phyloP scores from a whole-genome alignment of 1,140 invertebrate species.

The Fopius arisanus region DNA sequence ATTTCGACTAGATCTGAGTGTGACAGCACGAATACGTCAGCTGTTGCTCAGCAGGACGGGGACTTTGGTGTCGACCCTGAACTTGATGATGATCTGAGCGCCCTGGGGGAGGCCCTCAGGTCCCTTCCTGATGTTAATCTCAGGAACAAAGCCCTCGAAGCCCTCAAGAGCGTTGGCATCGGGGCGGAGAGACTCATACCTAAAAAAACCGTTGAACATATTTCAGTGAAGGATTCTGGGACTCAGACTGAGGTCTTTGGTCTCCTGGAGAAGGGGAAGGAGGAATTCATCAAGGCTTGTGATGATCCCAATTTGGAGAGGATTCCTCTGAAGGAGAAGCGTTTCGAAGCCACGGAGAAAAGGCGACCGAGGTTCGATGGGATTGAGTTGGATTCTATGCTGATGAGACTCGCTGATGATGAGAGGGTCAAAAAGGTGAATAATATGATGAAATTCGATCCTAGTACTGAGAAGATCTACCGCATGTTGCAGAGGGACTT shows the following conservation, averaged over 20 bases:
- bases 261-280: not conserved
- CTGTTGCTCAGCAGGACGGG: not conserved
- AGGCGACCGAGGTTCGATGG: not conserved
- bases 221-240: constrained; percentile 27
- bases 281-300: not conserved
- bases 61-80: not conserved
- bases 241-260: constrained; percentile 31
- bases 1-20: not conserved
- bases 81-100: constrained; percentile 22
- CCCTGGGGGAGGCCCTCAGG: constrained; percentile 29
- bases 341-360: not conserved
- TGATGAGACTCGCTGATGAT: constrained; percentile 6
- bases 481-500: constrained; percentile 27
- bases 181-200: constrained; percentile 27
- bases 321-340: not conserved
- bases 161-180: constrained; percentile 30
- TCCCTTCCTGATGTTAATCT: constrained; percentile 26
- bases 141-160: constrained; percentile 27
- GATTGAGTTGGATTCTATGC: not conserved
- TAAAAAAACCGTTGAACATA: constrained; percentile 5
- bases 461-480: constrained; percentile 5
- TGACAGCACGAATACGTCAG: not conserved
- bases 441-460: constrained; percentile 9
- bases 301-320: not conserved
- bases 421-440: constrained; percentile 16